These are phyloP conservation scores for Palloptera scutellata DNA, from an alignment of 2,888 invertebrate genomes.

Conservation along the genomic window DNA sequence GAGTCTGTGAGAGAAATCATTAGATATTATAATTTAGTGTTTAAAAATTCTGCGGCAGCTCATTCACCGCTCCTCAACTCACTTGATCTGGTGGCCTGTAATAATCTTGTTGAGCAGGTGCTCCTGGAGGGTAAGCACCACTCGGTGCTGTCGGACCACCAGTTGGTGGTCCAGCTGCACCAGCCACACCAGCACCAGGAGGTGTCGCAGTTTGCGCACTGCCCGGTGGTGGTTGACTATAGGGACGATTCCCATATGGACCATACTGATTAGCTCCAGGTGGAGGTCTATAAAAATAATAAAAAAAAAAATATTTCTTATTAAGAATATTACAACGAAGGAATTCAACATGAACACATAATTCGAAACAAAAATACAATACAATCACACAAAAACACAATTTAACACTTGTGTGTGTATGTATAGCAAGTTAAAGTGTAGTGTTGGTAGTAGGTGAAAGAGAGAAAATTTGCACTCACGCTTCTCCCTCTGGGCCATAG, in stretches of 20 bases:
- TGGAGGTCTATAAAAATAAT: conserved; percentile 53
- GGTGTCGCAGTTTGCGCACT: conserved; percentile 67
- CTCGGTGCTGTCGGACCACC: conserved; percentile 64
- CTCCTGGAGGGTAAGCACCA: conserved; percentile 62
- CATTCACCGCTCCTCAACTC: conserved; percentile 19
- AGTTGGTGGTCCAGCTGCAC: conserved; percentile 57
- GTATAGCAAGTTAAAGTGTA: conserved; percentile 18
- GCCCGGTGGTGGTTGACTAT: conserved; percentile 63
- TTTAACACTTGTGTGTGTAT: conserved; percentile 1
- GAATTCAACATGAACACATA: neutral
- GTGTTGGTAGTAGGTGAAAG: conserved; percentile 26
- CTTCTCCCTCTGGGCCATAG: conserved; percentile 75
- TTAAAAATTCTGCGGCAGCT: neutral
- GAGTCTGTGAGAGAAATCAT: conserved; percentile 66
- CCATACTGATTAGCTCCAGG: conserved; percentile 64
- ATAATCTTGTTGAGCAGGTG: conserved; percentile 68
- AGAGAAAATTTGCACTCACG: conserved; percentile 65
- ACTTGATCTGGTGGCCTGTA: conserved; percentile 66
- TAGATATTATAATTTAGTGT: conserved; percentile 10
- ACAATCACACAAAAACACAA: conserved; percentile 11
- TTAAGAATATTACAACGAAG: conserved; percentile 6
- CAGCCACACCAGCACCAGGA: conserved; percentile 55
- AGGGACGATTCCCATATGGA: conserved; percentile 61
- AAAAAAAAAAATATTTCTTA: neutral
- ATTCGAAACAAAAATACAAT: conserved; percentile 32